These are phyloP conservation scores for Dunckerocampus dactyliophorus DNA, from an alignment of 2,113 vertebrate genomes.

Conservation along the genomic window DNA sequence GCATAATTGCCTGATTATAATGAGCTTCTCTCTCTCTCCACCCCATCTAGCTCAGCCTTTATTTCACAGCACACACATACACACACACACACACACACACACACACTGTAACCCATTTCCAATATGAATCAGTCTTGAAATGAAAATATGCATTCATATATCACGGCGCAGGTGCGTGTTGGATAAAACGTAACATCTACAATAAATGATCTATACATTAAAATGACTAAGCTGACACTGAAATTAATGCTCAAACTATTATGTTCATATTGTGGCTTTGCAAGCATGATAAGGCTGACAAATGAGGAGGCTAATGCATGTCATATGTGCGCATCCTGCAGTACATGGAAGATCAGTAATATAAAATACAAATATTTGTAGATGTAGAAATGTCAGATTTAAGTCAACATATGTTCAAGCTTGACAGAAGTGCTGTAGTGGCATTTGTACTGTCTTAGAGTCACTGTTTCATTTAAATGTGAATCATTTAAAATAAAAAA, in stretches of 20 bases:
- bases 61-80: slow-evolving; percentile 36
- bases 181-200: slow-evolving; percentile 8
- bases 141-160: slow-evolving; percentile 50
- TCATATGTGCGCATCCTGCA: not conserved
- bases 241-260: slow-evolving; percentile 1
- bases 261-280: slow-evolving; percentile 6
- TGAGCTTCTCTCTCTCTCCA: slow-evolving; percentile 61
- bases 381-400: slow-evolving; percentile 8
- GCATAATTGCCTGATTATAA: slow-evolving; percentile 75
- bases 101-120: slow-evolving; percentile 41
- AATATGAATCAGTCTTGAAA: slow-evolving; percentile 59
- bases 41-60: slow-evolving; percentile 54
- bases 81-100: slow-evolving; percentile 14
- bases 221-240: not conserved
- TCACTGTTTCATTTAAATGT: no score
- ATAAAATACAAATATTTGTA: not conserved
- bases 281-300: not conserved
- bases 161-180: slow-evolving; percentile 15
- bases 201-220: slow-evolving; percentile 14
- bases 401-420: not conserved
- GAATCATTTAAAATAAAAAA: no score
- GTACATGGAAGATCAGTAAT: not conserved
- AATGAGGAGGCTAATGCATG: slow-evolving; percentile 6
- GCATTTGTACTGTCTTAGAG: no score
- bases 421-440: not conserved